These are phyloP conservation scores for western clawed frog (Xenopus tropicalis) DNA, from an alignment of 2,113 vertebrate genomes.

Conservation along the genomic window UCB_Xtro_10.0 CM004446.2:108133001-108133500, in stretches of 20 bases:
- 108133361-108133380: slow-evolving; percentile 70
- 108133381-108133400: slow-evolving; percentile 72
- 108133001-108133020: no score
- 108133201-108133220: slow-evolving; percentile 62
- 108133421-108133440: slow-evolving; percentile 38
- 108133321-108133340: slow-evolving; percentile 90
- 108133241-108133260: slow-evolving; percentile 94
- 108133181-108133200: slow-evolving; percentile 49
- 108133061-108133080: no score
- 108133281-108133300: slow-evolving; percentile 75
- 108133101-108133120: background rate
- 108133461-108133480: background rate
- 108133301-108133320: slow-evolving; percentile 91
- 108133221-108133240: slow-evolving; percentile 97
- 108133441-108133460: background rate
- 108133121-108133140: slow-evolving; percentile 25
- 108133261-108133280: slow-evolving; percentile 92
- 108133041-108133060: no score
- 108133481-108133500: slow-evolving; percentile 7
- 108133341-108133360: slow-evolving; percentile 59
- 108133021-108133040: no score
- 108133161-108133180: slow-evolving; percentile 44
- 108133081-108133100: no score
- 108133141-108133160: slow-evolving; percentile 48
- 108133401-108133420: slow-evolving; percentile 66